Base-by-base conservation (phyloP, 2,113 vertebrate species). In the Cheirogaleus medius region DNA sequence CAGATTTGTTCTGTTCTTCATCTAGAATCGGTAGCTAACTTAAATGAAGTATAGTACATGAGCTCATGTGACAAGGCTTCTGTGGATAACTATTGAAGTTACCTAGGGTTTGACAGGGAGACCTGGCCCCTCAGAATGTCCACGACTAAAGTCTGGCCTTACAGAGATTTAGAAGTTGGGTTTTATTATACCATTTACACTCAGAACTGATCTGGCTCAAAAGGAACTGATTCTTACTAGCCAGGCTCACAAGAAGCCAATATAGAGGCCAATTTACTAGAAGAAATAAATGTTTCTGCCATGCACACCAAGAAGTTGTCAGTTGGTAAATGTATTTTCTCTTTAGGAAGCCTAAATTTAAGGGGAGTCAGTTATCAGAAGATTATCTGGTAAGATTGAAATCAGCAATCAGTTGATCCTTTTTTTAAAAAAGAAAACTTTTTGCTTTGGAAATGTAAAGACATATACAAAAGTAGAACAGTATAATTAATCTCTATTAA, bases 271-370 rank as follows among this genome's bases (percentile, higher is more conserved):
- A 39, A 34, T 91, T 97, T 89, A 89, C 37, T 78, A 0, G 37
- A 88, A 95, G 56, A 95, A 95, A 64, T 64, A 90, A 3, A 54
- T 17, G 6, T 93, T 88, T 97, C 42, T 93, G 23, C 86, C 52
- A 11, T 87, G 69, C 52, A 90, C 52, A 94, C 27, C 58, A 87
- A 87, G 95, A 95, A 52, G 18, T 66, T 90, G 39, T 34, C 77
- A 47, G 56, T 80, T 87, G 56, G 34, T 49, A 58, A 81, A 13
- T 95, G 20, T 7, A 63, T 42, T 92, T 74, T 81, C 34, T 95
- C 21, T 84, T 17, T 81, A 80, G 80, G 88, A 82, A 63, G 42
- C 25, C 54, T 52, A 52, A 52, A 52, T 95, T 52, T 84, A 56
- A 80, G 88, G 39, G 78, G 12, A 87, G 2, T 44, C 6, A 23